Evolutionary conservation across 2,113 vertebrate species (phyloP).

Genomic region (Zosterops japonicus): DNA sequence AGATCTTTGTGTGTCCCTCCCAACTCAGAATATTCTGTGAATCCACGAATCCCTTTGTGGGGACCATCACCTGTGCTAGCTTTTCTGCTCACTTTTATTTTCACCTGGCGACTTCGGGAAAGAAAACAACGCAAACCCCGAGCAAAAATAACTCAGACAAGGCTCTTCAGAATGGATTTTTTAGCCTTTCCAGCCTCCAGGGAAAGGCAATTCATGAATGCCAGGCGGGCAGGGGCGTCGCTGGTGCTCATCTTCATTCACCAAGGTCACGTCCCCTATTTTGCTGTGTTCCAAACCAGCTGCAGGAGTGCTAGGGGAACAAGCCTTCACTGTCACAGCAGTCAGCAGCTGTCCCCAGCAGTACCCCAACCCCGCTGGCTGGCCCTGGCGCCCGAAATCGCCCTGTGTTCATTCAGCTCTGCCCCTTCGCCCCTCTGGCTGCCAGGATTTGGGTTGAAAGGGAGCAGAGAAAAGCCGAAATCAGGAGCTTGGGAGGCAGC

Average conservation of each 20-base stretch:
- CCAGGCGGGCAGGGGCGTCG: not conserved
- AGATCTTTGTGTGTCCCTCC: not conserved
- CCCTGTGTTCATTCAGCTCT: constrained; percentile 61
- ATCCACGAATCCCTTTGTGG: rapidly evolving
- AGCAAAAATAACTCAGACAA: not conserved
- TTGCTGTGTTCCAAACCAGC: constrained; percentile 71
- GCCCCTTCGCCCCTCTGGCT: constrained; percentile 55
- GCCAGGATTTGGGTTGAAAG: constrained; percentile 63
- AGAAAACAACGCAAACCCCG: not conserved
- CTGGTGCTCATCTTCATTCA: constrained; percentile 44
- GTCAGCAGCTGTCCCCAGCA: constrained; percentile 59
- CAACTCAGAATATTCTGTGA: not conserved
- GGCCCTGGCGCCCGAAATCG: constrained; percentile 69
- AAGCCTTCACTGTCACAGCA: constrained; percentile 64
- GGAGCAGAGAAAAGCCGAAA: not conserved
- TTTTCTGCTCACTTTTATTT: not conserved
- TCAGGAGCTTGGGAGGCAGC: not conserved
- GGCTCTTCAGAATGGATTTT: not conserved
- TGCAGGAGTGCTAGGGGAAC: constrained; percentile 62
- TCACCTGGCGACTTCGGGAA: rapidly evolving
- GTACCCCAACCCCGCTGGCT: constrained; percentile 49
- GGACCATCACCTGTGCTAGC: rapidly evolving
- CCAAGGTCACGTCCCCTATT: not conserved
- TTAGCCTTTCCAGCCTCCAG: not conserved
- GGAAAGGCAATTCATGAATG: constrained; percentile 6